These are phyloP conservation scores for Prosapia bicincta DNA, from an alignment of 2,888 invertebrate genomes.

Conservation along the genomic window DNA sequence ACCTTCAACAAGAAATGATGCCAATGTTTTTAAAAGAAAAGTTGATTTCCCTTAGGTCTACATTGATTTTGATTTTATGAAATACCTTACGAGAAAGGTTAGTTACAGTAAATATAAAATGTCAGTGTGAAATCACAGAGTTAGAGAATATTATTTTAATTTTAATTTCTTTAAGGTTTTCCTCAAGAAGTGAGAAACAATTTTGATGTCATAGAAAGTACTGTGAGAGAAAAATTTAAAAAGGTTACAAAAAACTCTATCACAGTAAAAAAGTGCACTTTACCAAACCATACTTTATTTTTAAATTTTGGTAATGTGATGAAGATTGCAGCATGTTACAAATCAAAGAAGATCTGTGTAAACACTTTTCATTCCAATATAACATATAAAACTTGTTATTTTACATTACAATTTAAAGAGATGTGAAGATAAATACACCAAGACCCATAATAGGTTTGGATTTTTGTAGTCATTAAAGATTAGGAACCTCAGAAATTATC, in stretches of 20 bases:
- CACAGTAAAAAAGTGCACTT: slow-evolving; percentile 7
- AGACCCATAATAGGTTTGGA: slow-evolving; percentile 5
- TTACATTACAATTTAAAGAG: slow-evolving; percentile 10
- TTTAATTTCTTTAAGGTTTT: neutral
- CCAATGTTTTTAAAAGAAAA: slow-evolving; percentile 12
- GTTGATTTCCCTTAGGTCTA: slow-evolving; percentile 2
- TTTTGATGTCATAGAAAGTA: slow-evolving; percentile 5
- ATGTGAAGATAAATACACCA: neutral
- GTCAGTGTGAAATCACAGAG: slow-evolving; percentile 2
- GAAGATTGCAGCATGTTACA: neutral
- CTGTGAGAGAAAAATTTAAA: neutral
- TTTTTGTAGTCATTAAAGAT: neutral
- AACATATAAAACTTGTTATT: no score
- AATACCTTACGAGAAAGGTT: no score
- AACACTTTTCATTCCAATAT: slow-evolving; percentile 3
- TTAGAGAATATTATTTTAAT: slow-evolving; percentile 1
- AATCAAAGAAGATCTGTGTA: neutral
- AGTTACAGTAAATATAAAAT: neutral
- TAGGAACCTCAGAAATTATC: neutral
- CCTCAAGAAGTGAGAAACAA: neutral
- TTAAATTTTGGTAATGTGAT: slow-evolving; percentile 8
- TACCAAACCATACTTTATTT: no score
- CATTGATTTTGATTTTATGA: neutral
- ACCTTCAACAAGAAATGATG: slow-evolving; percentile 11
- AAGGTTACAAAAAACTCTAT: neutral